Evolutionary conservation across 2,797 vertebrate species (phyloP), one percentile per base, ranked within the genome.

Genomic region (Sebastes nivosus): DNA sequence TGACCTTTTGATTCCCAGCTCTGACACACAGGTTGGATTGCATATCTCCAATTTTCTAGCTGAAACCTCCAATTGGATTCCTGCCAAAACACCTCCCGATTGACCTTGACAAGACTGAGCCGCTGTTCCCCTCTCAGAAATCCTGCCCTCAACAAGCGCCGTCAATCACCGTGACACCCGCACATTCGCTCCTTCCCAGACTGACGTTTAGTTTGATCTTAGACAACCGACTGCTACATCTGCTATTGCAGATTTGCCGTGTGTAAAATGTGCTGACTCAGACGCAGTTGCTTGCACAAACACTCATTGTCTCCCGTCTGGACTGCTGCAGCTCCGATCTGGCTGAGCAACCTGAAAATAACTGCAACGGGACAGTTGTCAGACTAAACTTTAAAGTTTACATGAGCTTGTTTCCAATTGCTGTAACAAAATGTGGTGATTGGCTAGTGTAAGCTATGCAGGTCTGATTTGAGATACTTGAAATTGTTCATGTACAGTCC

Each of bases 101-200:
- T 89, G 92, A 92, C 92, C 93, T 94, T 93, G 92, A 91, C 90
- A 83, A 88, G 85, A 22, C 81, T 79, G 87, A 93, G 87, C 75
- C 12, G 75, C 81, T 91, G 92, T 87, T 90, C 81, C 72, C 63
- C 87, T 84, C 86, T 83, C 79, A 84, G 83, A 90, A 88, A 89
- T 80, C 81, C 80, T 76, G 75, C 88, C 84, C 81, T 84, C 91
- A 92, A 90, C 92, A 90, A 90, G 87, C 79, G 78, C 84, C 80
- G 91, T 93, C 92, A 91, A 92, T 94, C 92, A 92, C 65, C 4
- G 12, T 81, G 86, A 89, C 90, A 85, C 27, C 52, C 0, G 42
- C 59, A 30, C 81, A 25, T 70, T 72, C 55, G 10, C 85, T 78
- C 69, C 58, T 30, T 72, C 72, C 75, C 77, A 34, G 70, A 67